A percentile compares a stretch with the other conserved stretches of the same genome.
phyloP scores from a whole-genome alignment of 2,113 vertebrate genomes.

The Vombatus ursinus region DNA sequence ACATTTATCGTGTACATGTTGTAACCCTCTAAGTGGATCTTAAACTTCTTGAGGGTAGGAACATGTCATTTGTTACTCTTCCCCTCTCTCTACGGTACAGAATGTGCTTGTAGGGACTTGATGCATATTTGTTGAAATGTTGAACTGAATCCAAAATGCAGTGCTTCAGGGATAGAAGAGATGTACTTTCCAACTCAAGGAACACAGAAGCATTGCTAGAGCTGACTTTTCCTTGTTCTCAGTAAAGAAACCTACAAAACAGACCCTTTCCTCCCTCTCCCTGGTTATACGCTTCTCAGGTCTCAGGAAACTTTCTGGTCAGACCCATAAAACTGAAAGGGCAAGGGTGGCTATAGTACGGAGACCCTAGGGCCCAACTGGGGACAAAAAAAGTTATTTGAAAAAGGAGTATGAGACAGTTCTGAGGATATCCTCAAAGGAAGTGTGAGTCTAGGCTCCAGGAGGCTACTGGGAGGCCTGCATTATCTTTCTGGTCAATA shows the following conservation, averaged over 20 bases:
- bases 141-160: neutral
- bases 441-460: neutral
- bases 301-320: constrained; percentile 12
- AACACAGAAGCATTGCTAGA: neutral
- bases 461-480: neutral
- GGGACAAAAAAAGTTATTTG: constrained; percentile 17
- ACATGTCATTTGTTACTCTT: neutral
- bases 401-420: neutral
- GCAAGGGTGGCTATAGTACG: neutral
- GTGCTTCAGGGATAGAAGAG: neutral
- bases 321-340: neutral
- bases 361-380: neutral
- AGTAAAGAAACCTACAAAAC: neutral
- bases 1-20: neutral
- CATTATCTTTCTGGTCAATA: constrained; percentile 16
- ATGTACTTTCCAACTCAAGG: neutral
- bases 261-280: neutral
- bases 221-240: neutral
- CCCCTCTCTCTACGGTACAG: neutral
- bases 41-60: neutral
- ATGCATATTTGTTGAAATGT: neutral
- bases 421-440: constrained; percentile 21
- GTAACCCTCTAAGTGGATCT: neutral
- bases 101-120: neutral
- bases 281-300: neutral